These are phyloP conservation scores for Rhizoglyphus robini DNA, from an alignment of 1,140 invertebrate genomes.

Conservation along the genomic window DNA sequence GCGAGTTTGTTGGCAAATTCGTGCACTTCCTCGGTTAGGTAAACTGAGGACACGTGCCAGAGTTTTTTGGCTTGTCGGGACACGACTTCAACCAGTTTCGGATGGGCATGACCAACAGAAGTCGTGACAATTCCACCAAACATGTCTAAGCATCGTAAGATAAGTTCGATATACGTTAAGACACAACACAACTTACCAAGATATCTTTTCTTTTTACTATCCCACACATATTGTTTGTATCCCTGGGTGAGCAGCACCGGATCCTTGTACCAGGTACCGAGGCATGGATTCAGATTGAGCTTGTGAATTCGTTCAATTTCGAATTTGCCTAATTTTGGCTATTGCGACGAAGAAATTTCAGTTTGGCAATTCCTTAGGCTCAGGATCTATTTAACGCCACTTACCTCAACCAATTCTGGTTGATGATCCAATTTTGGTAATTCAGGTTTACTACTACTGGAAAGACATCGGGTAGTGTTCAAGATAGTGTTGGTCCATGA, in stretches of 20 bases:
- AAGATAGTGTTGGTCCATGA: too few species aligned
- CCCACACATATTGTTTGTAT: constrained; percentile 80
- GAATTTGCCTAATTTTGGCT: constrained; percentile 9
- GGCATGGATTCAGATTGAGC: constrained; percentile 50
- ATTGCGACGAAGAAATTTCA: neutral
- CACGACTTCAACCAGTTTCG: constrained; percentile 56
- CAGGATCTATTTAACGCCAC: too few species aligned
- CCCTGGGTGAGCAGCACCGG: constrained; percentile 73
- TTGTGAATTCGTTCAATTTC: constrained; percentile 18
- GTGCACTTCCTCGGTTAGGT: constrained; percentile 72
- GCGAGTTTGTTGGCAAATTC: constrained; percentile 73
- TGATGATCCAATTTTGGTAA: neutral
- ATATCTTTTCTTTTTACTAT: constrained; percentile 68
- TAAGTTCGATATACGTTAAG: too few species aligned
- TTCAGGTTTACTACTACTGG: neutral
- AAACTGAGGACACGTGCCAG: constrained; percentile 84
- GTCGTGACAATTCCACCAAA: constrained; percentile 93
- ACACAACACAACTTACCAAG: constrained; percentile 35
- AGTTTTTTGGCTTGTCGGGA: constrained; percentile 61
- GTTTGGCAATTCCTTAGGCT: neutral
- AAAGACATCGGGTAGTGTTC: neutral
- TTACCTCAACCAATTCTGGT: neutral
- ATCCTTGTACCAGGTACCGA: constrained; percentile 61
- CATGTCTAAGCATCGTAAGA: constrained; percentile 46
- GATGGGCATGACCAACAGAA: constrained; percentile 94